Base-by-base conservation (phyloP, 2,797 vertebrate species). In the Hydrocynus forskahlii region DNA sequence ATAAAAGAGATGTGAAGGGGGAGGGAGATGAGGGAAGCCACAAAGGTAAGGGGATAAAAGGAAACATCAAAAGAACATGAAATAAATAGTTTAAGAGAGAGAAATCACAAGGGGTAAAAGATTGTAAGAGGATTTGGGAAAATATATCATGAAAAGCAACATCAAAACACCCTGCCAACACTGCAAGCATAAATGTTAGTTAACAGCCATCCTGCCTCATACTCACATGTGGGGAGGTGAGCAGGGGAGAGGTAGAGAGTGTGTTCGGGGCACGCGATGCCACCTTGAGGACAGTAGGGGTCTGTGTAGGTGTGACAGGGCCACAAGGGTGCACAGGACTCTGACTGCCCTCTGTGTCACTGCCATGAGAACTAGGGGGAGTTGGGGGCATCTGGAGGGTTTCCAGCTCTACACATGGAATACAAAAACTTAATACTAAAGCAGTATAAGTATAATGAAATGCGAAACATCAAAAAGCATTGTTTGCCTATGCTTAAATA, bases 291-390 rank as follows among this genome's bases (percentile, higher is more conserved):
- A 92, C 81, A 29, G 93, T 85, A 85, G 95, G 95, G 12, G 94
- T 86, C 6, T 90, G 91, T 5, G 95, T 19, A 38, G 95, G 92
- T 60, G 94, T 79, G 0, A 91, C 86, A 74, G 85, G 94, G 89
- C 68, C 40, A 1, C 85, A 88, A 0, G 96, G 95, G 1, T 96
- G 95, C 45, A 92, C 91, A 0, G 98, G 98, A 86, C 97, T 99
- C 92, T 97, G 96, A 82, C 97, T 96, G 83, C 98, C 97, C 90
- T 99, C 98, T 0, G 97, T 97, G 89, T 99, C 98, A 4, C 98
- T 99, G 89, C 97, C 95, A 1, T 98, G 97, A 88, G 97, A 98
- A 88, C 97, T 99, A 81, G 98, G 98, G 50, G 98, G 98, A 10
- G 98, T 99, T 17, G 98, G 98, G 1, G 98, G 98, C 91, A 99